Base-by-base conservation (phyloP, 2,113 vertebrate genomes). In the Thunnus maccoyii region DNA sequence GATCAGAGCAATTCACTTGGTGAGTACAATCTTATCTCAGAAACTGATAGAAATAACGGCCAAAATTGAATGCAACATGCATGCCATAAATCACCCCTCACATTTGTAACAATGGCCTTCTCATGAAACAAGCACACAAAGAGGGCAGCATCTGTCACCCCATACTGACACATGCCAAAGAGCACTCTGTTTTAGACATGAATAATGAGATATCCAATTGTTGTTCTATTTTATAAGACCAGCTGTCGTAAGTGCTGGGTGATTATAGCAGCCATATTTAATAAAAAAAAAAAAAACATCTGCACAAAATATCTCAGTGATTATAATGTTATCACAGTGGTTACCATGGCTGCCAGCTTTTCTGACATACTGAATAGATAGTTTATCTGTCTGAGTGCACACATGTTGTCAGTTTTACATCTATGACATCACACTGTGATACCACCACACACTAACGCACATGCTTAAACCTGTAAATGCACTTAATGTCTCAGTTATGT, bases 131-230 rank as follows among this genome's bases (percentile, higher is more conserved):
- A 47, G 51, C 17, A 62, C 55, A 82, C 80, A 83, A 86, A 85
- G 72, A 76, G 17, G 64, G 68, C 58, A 57, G 83, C 92, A 91
- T 93, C 91, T 92, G 90, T 86, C 86, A 73, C 58, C 55, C 61
- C 50, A 74, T 66, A 76, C 48, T 66, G 75, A 75, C 82, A 86
- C 46, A 76, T 75, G 56, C 55, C 84, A 85, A 70, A 84, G 27
- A 82, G 70, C 63, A 51, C 55, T 30, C 65, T 27, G 11, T 56
- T 55, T 22, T 52, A 70, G 44, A 73, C 55, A 65, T 36, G 51
- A 77, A 80, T 86, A 87, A 82, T 78, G 30, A 82, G 47, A 71
- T 1, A 50, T 5, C 71, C 81, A 77, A 71, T 64, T 46, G 47
- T 13, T 72, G 79, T 2, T 63, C 66, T 80, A 27, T 74, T 82